Percentiles rank a stretch among this genome's conserved stretches.
phyloP scores from a whole-genome alignment of 2,797 vertebrate genomes.

The Muscicapa comitata region DNA sequence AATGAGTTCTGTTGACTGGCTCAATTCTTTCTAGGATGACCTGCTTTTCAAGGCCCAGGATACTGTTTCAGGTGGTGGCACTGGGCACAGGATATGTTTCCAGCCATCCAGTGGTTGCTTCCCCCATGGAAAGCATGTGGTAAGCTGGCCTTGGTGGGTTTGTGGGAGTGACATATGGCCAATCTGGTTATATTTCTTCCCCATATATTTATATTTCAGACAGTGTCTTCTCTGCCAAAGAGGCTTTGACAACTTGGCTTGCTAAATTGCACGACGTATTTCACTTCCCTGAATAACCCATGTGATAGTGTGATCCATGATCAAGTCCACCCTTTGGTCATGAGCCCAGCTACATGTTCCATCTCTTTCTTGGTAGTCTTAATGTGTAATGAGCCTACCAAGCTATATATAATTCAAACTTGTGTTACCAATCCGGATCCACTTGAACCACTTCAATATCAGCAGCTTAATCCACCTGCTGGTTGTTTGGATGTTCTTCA shows the following conservation, averaged over 20 bases:
- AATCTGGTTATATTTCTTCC: background rate
- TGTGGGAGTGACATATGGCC: background rate
- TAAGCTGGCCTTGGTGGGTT: background rate
- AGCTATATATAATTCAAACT: background rate
- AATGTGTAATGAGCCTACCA: background rate
- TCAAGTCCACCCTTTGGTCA: background rate
- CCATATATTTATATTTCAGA: background rate
- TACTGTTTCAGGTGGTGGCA: background rate
- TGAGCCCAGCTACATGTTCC: background rate
- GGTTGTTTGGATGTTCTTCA: background rate
- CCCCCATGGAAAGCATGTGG: background rate
- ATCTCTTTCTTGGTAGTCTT: background rate
- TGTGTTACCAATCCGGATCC: background rate
- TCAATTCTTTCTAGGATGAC: background rate
- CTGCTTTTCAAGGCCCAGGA: background rate
- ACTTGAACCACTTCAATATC: background rate
- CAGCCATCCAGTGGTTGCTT: background rate
- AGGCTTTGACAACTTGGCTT: background rate
- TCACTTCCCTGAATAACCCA: background rate
- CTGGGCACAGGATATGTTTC: fast-evolving
- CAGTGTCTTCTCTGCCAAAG: background rate
- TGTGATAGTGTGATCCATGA: no score
- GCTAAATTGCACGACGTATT: background rate
- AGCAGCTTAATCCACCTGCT: background rate
- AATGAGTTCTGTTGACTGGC: background rate